Percentiles rank a stretch among this genome's conserved stretches.
phyloP scores from a whole-genome alignment of 2,888 invertebrate genomes.

The Eledona agricola region DNA sequence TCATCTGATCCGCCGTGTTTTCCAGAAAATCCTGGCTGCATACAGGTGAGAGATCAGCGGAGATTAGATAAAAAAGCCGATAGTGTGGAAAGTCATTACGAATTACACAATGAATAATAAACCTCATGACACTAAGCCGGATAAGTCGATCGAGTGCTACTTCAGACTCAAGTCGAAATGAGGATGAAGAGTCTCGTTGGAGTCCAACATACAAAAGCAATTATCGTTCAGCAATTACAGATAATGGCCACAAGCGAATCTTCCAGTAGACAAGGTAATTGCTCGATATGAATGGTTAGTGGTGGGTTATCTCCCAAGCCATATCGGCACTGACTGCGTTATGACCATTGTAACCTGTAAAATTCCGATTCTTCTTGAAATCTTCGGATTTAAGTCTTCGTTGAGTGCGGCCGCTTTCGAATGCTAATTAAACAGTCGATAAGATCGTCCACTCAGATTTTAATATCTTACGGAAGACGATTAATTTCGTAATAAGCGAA shows the following conservation, averaged over 20 bases:
- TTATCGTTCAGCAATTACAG: slow-evolving; percentile 29
- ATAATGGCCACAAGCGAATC: slow-evolving; percentile 28
- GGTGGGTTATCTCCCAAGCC: slow-evolving; percentile 23
- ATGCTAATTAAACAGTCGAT: slow-evolving; percentile 21
- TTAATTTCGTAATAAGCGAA: slow-evolving; percentile 22
- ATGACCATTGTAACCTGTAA: slow-evolving; percentile 9
- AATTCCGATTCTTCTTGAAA: slow-evolving; percentile 4
- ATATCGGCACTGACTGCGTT: slow-evolving; percentile 9
- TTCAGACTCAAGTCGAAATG: slow-evolving; percentile 6
- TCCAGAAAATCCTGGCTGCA: slow-evolving; percentile 1
- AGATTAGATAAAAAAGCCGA: slow-evolving; percentile 7
- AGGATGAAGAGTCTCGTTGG: slow-evolving; percentile 6
- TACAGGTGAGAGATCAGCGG: background rate
- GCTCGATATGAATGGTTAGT: slow-evolving; percentile 28
- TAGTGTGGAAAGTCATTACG: slow-evolving; percentile 10
- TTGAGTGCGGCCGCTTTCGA: slow-evolving; percentile 18
- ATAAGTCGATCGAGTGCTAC: background rate
- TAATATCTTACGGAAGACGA: slow-evolving; percentile 20
- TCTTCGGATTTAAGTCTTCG: slow-evolving; percentile 4
- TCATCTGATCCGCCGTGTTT: too few relatives aligned
- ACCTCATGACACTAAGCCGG: background rate
- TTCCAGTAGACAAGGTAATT: slow-evolving; percentile 30
- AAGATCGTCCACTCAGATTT: slow-evolving; percentile 17
- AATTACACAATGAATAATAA: slow-evolving; percentile 5
- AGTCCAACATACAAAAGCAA: slow-evolving; percentile 25